These are phyloP conservation scores for Acropternis orthonyx DNA, from an alignment of 2,797 vertebrate species.

Conservation along the genomic window DNA sequence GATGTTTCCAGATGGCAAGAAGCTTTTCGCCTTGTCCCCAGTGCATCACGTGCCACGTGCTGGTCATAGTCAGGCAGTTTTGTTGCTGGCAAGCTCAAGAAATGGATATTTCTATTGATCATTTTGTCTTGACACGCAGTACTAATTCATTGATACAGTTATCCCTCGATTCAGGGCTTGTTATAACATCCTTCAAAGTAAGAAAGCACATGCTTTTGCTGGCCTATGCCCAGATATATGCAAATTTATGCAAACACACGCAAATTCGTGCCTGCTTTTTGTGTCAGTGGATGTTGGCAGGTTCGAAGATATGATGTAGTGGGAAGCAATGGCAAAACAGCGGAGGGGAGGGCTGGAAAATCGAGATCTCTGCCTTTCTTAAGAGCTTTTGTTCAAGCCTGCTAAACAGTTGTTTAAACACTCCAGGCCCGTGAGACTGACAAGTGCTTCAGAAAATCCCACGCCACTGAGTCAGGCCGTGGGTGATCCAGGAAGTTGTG, in stretches of 20 bases:
- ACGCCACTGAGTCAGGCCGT: not conserved
- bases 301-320: not conserved
- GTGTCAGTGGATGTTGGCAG: not conserved
- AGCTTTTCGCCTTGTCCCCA: not conserved
- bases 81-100: not conserved
- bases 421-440: not conserved
- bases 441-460: not conserved
- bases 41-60: not conserved
- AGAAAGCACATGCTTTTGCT: not conserved
- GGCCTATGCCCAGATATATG: conserved; percentile 3
- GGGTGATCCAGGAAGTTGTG: not conserved
- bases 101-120: not conserved
- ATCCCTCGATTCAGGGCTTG: not conserved
- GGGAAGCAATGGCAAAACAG: not conserved
- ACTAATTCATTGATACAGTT: not conserved
- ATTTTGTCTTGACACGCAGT: not conserved
- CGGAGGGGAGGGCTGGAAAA: conserved; percentile 6
- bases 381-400: not conserved
- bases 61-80: not conserved
- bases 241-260: conserved; percentile 64
- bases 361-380: not conserved
- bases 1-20: not conserved
- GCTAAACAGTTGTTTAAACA: not conserved
- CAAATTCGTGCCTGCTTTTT: not conserved
- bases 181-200: not conserved